phyloP scores from a whole-genome alignment of 2,113 vertebrate species.

The Danio rerio region DNA sequence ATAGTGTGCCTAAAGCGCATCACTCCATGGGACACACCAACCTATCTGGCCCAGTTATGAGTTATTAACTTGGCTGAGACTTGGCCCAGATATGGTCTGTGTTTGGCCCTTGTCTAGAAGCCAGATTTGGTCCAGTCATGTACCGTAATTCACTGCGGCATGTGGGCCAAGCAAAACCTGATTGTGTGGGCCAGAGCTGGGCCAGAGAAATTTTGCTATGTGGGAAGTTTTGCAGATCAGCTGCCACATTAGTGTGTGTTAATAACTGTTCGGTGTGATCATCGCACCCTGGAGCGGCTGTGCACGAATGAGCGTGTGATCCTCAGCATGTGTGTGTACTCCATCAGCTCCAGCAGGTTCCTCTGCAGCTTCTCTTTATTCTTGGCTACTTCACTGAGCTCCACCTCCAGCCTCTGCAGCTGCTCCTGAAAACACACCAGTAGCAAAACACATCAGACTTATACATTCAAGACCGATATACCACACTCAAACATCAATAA shows the following conservation, averaged over 20 bases:
- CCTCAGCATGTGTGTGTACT: conserved; percentile 91
- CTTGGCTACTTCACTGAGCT: conserved; percentile 90
- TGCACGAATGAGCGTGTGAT: conserved; percentile 86
- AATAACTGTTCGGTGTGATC: background rate
- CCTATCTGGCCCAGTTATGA: no score
- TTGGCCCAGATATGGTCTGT: no score
- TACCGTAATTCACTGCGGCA: no score
- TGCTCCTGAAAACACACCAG: conserved; percentile 84
- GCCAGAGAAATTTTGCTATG: no score
- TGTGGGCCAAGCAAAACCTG: no score
- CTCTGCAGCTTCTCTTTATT: conserved; percentile 94
- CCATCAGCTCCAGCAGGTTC: conserved; percentile 91
- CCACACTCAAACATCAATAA: background rate
- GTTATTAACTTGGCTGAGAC: no score
- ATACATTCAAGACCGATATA: conserved; percentile 20
- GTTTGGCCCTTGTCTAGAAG: no score
- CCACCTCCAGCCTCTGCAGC: conserved; percentile 92
- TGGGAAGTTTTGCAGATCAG: no score
- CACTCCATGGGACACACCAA: no score
- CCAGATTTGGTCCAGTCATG: no score
- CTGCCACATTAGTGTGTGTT: background rate
- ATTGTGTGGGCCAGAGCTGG: no score
- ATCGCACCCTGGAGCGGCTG: conserved; percentile 83
- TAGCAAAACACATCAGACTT: conserved; percentile 22
- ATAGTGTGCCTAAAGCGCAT: no score